Evolutionary conservation across 1,140 invertebrate species (phyloP), one percentile per base, ranked within the genome.

Genomic region (Bactericera cockerelli): DNA sequence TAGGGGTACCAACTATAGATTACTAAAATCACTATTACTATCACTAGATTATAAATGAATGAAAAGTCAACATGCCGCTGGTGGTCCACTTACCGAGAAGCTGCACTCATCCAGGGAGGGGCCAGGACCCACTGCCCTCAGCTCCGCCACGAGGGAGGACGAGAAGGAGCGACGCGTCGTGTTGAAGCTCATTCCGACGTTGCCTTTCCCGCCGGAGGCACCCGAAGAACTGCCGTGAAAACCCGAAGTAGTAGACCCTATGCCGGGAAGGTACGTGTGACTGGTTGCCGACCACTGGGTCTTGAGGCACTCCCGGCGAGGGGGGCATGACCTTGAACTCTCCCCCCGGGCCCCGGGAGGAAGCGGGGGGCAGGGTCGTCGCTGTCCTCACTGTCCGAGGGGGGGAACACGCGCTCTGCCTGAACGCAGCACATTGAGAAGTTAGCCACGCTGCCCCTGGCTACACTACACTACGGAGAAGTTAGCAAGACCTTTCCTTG

Each of bases 381-480:
- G 31, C 62, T 62, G 33, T 65, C 64, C 49, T 67, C 65, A 54
- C 60, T 62, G 58, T 67, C 65, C 26, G 65, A 67, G 1, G 65
- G 62, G 8, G 65, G 65, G 55, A 67, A 67, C 33, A 67, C 65
- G 11, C 65, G 57, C 53, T 67, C 65, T 14, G 65, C 64, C 39
- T 65, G 65, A n/a, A 67, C 65, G 57, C 65, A 67, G 57, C 65
- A 67, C 65, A 67, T 67, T 49, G 6, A 10, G n/a, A 49, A 49
- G 54, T 49, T 49, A 49, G 42, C 42, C 42, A 49, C 8, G 42
- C 19, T 22, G 4, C 13, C 28, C 4, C 28, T 13, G 28, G 28
- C 13, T 13, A n/a, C n/a, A n/a, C n/a, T n/a, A n/a, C n/a, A n/a
- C n/a, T n/a, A 31, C 28, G 28, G 28, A 31, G 28, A 31, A 31